phyloP scores from a whole-genome alignment of 2,113 vertebrate species.

The Aix galericulata region DNA sequence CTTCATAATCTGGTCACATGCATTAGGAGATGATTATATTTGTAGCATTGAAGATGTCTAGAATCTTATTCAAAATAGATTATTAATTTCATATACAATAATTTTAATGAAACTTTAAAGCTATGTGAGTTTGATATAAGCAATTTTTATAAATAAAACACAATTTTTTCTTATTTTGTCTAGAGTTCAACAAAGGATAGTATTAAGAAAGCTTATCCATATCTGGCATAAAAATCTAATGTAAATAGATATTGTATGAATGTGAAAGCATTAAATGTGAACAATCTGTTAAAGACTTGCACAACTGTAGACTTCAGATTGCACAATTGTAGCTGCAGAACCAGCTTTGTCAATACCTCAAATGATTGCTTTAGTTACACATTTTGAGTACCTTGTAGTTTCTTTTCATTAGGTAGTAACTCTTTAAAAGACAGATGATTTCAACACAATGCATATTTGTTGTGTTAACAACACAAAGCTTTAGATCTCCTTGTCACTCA shows the following conservation, averaged over 20 bases:
- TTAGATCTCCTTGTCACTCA: neutral
- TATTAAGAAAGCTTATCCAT: neutral
- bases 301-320: neutral
- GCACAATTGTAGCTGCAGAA: neutral
- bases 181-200: neutral
- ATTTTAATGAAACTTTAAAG: neutral
- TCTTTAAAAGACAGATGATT: neutral
- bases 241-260: neutral
- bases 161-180: neutral
- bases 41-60: neutral
- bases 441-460: neutral
- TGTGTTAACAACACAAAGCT: neutral
- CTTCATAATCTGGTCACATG: conserved; percentile 23
- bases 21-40: neutral
- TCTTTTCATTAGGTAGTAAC: neutral
- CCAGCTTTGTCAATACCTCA: neutral
- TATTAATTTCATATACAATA: neutral
- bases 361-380: neutral
- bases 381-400: neutral
- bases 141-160: neutral
- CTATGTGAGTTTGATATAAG: neutral
- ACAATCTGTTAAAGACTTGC: neutral
- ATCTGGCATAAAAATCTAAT: neutral
- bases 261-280: neutral
- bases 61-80: neutral